Conservation (phyloP, 2,113 vertebrate species). For the Ameiurus melas region DNA sequence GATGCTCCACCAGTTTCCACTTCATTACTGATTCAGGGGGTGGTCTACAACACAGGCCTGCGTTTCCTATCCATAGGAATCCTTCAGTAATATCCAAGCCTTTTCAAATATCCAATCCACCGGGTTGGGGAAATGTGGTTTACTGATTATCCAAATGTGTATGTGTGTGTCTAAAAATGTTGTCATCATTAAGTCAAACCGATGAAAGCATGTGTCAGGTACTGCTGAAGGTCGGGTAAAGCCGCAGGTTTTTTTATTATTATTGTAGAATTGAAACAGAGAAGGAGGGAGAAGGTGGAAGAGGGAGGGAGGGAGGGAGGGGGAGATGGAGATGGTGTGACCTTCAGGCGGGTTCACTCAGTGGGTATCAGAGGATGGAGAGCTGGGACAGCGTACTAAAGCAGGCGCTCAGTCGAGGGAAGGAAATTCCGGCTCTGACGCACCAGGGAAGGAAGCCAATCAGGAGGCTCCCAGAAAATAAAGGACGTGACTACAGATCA, state of each 20-base stretch:
- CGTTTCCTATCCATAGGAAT: not conserved
- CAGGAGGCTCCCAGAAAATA: not conserved
- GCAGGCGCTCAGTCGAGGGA: constrained; percentile 28
- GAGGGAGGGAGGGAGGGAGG: too few species aligned
- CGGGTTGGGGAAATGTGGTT: not conserved
- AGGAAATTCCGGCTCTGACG: constrained; percentile 33
- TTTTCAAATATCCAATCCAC: not conserved
- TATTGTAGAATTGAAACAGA: not conserved
- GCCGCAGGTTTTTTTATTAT: not conserved
- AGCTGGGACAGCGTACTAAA: constrained; percentile 20
- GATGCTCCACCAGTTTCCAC: constrained; percentile 33
- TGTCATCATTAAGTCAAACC: not conserved
- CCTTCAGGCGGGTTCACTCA: constrained; percentile 57
- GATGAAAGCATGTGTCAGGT: not conserved
- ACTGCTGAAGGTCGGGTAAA: not conserved
- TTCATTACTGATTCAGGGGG: not conserved
- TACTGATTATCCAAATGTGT: not conserved
- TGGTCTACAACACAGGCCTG: not conserved
- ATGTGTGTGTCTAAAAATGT: not conserved
- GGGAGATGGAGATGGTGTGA: constrained; percentile 53
- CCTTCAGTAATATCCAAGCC: not conserved
- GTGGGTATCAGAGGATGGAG: constrained; percentile 7
- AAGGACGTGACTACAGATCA: not conserved
- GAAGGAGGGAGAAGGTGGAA: not conserved
- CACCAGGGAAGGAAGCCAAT: not conserved